Evolutionary conservation across 2,888 invertebrate genomes (phyloP).

Genomic region (Plusia festucae): DNA sequence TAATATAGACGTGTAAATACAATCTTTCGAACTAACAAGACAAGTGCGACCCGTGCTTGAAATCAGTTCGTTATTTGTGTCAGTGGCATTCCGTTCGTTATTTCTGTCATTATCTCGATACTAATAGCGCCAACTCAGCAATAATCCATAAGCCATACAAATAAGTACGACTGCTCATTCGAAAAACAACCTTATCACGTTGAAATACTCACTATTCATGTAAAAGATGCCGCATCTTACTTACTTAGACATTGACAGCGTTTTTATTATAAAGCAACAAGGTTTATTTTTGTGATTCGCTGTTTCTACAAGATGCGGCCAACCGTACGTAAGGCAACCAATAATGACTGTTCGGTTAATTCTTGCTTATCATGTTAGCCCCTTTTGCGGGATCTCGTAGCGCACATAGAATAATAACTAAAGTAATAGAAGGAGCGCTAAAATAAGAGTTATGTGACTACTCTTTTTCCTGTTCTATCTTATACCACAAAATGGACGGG

Average conservation of each 20-base stretch:
- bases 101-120: constrained; percentile 46
- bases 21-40: constrained; percentile 41
- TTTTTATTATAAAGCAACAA: background rate
- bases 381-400: constrained; percentile 44
- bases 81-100: constrained; percentile 50
- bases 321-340: constrained; percentile 66
- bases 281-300: background rate
- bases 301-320: background rate
- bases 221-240: background rate
- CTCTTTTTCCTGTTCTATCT: too few species aligned
- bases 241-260: background rate
- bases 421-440: too few species aligned
- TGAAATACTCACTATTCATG: background rate
- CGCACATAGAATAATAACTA: too few species aligned
- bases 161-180: constrained; percentile 34
- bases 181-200: background rate
- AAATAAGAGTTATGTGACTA: too few species aligned
- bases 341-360: constrained; percentile 70
- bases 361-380: constrained; percentile 64
- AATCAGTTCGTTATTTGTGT: constrained; percentile 43
- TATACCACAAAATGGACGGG: too few species aligned
- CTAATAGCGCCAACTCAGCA: constrained; percentile 42
- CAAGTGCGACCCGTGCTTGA: constrained; percentile 34
- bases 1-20: constrained; percentile 23
- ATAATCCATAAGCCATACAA: constrained; percentile 59